A percentile compares a stretch with the other conserved stretches of the same genome.
phyloP scores from a whole-genome alignment of 2,888 invertebrate species.

The Drosophila sordidula region DNA sequence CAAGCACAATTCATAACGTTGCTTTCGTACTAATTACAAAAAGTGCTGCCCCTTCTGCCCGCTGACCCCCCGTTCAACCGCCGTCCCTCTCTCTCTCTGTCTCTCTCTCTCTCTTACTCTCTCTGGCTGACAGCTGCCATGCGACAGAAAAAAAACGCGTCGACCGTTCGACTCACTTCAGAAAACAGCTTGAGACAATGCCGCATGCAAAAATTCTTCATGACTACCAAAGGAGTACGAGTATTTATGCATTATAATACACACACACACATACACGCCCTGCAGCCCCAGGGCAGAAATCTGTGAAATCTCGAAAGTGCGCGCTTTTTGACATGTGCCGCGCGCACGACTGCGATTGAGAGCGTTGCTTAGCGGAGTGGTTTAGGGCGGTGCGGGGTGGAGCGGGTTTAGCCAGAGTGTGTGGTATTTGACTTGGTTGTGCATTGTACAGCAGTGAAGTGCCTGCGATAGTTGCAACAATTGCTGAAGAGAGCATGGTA shows the following conservation, averaged over 20 bases:
- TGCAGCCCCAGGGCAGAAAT: slow-evolving; percentile 44
- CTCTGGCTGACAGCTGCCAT: slow-evolving; percentile 61
- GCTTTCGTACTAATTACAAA: slow-evolving; percentile 82
- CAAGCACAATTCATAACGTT: slow-evolving; percentile 82
- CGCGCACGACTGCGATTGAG: slow-evolving; percentile 64
- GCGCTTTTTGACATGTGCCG: slow-evolving; percentile 76
- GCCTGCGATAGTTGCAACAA: slow-evolving; percentile 56
- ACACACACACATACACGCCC: slow-evolving; percentile 10
- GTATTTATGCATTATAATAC: slow-evolving; percentile 64
- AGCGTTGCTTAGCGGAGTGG: slow-evolving; percentile 9
- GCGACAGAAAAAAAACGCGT: slow-evolving; percentile 56
- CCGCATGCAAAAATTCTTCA: slow-evolving; percentile 71
- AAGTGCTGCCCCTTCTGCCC: slow-evolving; percentile 58
- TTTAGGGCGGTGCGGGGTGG: not conserved
- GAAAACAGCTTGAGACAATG: slow-evolving; percentile 81
- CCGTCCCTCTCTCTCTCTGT: not conserved
- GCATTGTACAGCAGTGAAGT: slow-evolving; percentile 48
- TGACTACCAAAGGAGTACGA: slow-evolving; percentile 42
- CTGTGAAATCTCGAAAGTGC: slow-evolving; percentile 60
- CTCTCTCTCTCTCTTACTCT: not conserved
- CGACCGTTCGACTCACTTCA: slow-evolving; percentile 73
- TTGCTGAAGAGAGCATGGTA: slow-evolving; percentile 28
- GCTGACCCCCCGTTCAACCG: not conserved
- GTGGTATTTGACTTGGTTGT: slow-evolving; percentile 49
- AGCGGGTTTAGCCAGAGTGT: not conserved